Conservation (phyloP, 2,113 vertebrate species). For the Verasper variegatus region DNA sequence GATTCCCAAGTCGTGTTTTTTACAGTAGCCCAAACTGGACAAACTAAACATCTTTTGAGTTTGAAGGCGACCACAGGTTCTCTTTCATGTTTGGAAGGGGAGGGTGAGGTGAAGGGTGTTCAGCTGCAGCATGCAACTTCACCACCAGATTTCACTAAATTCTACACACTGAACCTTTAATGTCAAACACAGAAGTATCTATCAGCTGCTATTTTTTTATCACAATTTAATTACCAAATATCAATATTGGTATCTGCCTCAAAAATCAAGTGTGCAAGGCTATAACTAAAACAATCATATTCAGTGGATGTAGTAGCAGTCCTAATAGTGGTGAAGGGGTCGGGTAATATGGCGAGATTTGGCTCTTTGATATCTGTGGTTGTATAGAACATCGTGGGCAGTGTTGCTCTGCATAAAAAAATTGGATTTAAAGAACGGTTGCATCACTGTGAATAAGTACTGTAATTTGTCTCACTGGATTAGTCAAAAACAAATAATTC, state of each 20-base stretch:
- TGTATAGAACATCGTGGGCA: too few species aligned
- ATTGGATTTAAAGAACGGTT: not conserved
- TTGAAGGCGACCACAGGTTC: not conserved
- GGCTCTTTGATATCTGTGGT: not conserved
- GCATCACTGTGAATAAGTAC: constrained; percentile 3
- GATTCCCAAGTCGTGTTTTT: too few species aligned
- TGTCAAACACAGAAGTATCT: too few species aligned
- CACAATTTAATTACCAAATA: not conserved
- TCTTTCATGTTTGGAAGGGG: not conserved
- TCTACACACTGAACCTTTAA: too few species aligned
- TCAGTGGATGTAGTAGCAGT: not conserved
- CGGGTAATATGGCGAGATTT: not conserved
- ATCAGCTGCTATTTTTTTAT: not conserved
- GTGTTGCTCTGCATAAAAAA: not conserved
- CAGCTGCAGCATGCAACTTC: too few species aligned
- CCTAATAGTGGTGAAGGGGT: not conserved
- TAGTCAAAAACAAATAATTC: not conserved
- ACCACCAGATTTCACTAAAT: too few species aligned
- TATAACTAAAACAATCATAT: not conserved
- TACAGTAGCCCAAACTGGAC: too few species aligned
- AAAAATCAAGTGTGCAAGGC: not conserved
- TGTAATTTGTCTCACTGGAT: constrained; percentile 9
- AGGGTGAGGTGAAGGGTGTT: too few species aligned
- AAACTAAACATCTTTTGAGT: not conserved
- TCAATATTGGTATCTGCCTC: not conserved